These are phyloP conservation scores for Nephrocerus scutellatus DNA, from an alignment of 2,888 invertebrate species.

Conservation along the genomic window DNA sequence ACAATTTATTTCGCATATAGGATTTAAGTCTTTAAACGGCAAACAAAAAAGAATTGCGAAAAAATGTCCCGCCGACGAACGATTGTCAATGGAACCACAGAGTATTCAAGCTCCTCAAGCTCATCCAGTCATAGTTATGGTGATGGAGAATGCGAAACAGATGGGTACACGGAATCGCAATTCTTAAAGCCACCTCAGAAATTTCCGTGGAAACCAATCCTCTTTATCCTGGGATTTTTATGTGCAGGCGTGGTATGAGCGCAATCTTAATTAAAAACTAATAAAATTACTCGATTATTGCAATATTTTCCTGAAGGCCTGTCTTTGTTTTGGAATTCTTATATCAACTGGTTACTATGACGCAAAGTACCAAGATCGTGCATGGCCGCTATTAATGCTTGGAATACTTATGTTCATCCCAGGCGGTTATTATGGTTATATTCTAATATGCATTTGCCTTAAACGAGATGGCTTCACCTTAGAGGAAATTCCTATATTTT, in stretches of 20 bases:
- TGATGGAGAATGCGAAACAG: no score
- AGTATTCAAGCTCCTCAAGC: no score
- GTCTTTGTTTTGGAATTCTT: constrained; percentile 70
- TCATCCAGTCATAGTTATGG: no score
- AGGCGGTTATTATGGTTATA: constrained; percentile 82
- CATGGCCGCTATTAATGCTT: constrained; percentile 83
- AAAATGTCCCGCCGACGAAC: no score
- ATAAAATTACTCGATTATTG: not conserved
- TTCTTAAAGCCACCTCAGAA: constrained; percentile 60
- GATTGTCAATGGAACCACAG: no score
- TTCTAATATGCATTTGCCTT: constrained; percentile 67
- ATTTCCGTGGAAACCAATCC: constrained; percentile 80
- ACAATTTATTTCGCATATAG: no score
- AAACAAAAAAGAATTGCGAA: no score
- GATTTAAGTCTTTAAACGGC: no score
- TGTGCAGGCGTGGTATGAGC: constrained; percentile 58
- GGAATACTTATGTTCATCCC: constrained; percentile 87
- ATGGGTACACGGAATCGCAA: no score
- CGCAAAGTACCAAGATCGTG: constrained; percentile 75
- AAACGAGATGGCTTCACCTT: constrained; percentile 29
- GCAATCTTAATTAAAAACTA: not conserved
- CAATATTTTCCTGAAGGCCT: constrained; percentile 36
- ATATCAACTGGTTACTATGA: constrained; percentile 76
- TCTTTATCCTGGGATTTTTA: constrained; percentile 68
- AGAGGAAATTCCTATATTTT: constrained; percentile 30